Base-by-base conservation (phyloP, 2,113 vertebrate species). In the Pterocles burchelli region DNA sequence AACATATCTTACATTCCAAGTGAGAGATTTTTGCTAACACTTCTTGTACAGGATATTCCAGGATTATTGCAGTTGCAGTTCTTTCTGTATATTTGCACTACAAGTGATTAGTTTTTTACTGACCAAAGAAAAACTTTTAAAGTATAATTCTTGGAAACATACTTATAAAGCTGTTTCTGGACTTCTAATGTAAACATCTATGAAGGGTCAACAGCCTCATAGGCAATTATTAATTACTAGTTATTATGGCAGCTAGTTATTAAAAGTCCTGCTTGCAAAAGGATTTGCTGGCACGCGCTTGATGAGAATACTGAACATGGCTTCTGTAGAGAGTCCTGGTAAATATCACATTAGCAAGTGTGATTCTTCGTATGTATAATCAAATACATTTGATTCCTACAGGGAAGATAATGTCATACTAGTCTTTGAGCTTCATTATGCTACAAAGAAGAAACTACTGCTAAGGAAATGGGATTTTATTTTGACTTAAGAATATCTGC, bases 291-390 rank as follows among this genome's bases (percentile, higher is more conserved):
- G 10, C 22, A 4, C 65, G 58, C 0, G 2, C 6, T 18, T 57
- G 24, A 38, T 33, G 33, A 58, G 25, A 77, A 25, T 28, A 14
- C 6, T 67, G 51, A 77, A 7, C 0, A 0, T 33, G 20, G 10
- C 48, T 85, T 79, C 57, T 55, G 8, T 12, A 76, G n/a, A 67
- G 55, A 45, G 41, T 34, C 58, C 41, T 52, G 12, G 36, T 66
- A 61, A 68, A 79, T 45, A 45, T 9, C 49, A 59, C 10, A 65
- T 20, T 33, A 45, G 33, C 33, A 45, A 28, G 3, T 67, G 46
- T 54, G 25, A 67, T 74, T 87, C 38, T 63, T 72, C 38, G 22
- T 29, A 3, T 41, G 5, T 55, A 7, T 49, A 31, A 55, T 49
- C n/a, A 81, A 72, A 74, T 49, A 17, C 3, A 59, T 20, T 80